phyloP scores from a whole-genome alignment of 37 sponge, comb jelly and placozoan genomes.

The Trichoplax adhaerens region DNA sequence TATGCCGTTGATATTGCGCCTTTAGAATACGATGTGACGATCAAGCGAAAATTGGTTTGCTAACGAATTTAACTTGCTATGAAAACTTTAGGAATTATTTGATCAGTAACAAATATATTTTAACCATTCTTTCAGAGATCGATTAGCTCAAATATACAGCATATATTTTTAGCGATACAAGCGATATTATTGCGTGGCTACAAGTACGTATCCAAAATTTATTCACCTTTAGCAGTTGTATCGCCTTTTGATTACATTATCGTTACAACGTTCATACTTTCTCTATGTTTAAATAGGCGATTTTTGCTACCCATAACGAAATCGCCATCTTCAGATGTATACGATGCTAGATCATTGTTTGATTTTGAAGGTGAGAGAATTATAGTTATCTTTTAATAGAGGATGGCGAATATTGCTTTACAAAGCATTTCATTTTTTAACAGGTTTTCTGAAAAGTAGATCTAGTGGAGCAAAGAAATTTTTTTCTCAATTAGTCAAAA shows the following conservation, averaged over 20 bases:
- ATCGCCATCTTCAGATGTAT: not conserved
- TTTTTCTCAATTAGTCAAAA: slow-evolving; percentile 43
- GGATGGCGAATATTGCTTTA: too few relatives aligned
- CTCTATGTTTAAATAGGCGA: not conserved
- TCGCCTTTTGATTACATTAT: too few relatives aligned
- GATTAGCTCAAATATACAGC: too few relatives aligned
- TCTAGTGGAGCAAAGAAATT: slow-evolving; percentile 32
- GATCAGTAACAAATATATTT: not conserved
- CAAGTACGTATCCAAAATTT: too few relatives aligned
- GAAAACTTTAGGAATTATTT: not conserved
- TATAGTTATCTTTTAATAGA: too few relatives aligned
- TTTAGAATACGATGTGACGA: slow-evolving; percentile 24
- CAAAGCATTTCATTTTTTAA: not conserved
- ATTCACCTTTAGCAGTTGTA: too few relatives aligned
- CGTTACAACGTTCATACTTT: too few relatives aligned
- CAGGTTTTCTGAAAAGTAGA: slow-evolving; percentile 35
- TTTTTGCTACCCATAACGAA: slow-evolving; percentile 13
- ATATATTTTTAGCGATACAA: too few relatives aligned
- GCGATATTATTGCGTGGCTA: too few relatives aligned
- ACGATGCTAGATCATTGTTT: slow-evolving; percentile 12
- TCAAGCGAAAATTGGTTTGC: too few relatives aligned
- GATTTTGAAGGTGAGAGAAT: slow-evolving; percentile 10
- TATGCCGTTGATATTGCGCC: slow-evolving; percentile 61
- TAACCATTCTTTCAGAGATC: too few relatives aligned
- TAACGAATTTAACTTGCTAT: too few relatives aligned